A percentile compares a stretch with the other conserved stretches of the same genome.
Evolutionary conservation across 2,113 vertebrate genomes (phyloP).

Genomic region (Bujurquina vittata): DNA sequence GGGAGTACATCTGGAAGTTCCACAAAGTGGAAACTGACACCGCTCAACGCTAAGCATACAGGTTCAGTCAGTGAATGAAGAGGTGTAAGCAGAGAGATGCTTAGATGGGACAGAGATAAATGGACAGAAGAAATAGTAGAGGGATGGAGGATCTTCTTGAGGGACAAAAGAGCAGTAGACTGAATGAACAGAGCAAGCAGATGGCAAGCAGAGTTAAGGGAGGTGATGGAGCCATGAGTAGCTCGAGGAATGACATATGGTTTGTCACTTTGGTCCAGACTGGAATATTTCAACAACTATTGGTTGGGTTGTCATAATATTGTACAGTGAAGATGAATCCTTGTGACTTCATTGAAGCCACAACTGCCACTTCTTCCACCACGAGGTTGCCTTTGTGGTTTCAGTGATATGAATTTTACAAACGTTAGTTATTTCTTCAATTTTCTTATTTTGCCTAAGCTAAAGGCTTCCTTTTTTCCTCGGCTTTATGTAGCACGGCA

Average conservation of each 20-base stretch:
- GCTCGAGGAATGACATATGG: background rate
- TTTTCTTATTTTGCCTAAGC: background rate
- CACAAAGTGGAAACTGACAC: slow-evolving; percentile 58
- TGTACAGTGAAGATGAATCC: background rate
- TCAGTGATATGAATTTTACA: background rate
- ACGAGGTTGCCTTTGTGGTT: background rate
- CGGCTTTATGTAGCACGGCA: background rate
- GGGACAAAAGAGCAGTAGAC: background rate
- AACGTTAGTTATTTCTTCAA: too few relatives aligned
- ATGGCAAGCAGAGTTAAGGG: background rate
- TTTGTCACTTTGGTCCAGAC: background rate
- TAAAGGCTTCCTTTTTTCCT: background rate
- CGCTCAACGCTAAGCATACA: background rate
- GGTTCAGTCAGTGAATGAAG: slow-evolving; percentile 57
- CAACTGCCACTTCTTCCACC: background rate
- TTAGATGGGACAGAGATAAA: slow-evolving; percentile 34
- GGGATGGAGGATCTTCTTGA: slow-evolving; percentile 35
- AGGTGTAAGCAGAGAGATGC: slow-evolving; percentile 20
- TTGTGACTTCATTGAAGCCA: background rate
- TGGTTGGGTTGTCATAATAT: background rate
- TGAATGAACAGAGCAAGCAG: slow-evolving; percentile 23
- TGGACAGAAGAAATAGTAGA: background rate
- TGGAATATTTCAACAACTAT: slow-evolving; percentile 3
- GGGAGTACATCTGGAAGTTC: slow-evolving; percentile 77
- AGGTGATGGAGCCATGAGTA: background rate